These are phyloP conservation scores for Mactromeris polynyma DNA, from an alignment of 2,888 invertebrate species.

Conservation along the genomic window DNA sequence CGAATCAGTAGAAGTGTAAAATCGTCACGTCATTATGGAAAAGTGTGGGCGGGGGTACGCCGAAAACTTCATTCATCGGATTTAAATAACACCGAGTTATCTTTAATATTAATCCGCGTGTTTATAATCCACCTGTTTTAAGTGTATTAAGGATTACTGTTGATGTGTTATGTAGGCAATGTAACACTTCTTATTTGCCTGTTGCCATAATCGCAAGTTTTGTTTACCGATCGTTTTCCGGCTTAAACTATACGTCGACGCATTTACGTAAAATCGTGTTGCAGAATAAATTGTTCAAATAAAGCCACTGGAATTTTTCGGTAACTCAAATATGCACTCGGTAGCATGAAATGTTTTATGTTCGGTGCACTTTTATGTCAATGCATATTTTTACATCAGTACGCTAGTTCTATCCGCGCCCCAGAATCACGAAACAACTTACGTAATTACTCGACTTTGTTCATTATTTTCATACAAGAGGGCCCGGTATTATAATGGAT, in stretches of 20 bases:
- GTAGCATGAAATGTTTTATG: too few relatives aligned
- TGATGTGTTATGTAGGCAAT: not conserved
- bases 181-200: not conserved
- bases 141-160: not conserved
- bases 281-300: not conserved
- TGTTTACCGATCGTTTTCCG: not conserved
- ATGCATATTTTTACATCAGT: too few relatives aligned
- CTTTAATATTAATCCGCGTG: not conserved
- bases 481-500: too few relatives aligned
- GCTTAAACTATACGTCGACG: not conserved
- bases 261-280: not conserved
- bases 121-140: not conserved
- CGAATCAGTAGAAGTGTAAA: not conserved
- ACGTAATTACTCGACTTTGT: too few relatives aligned
- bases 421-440: too few relatives aligned
- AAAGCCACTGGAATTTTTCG: not conserved
- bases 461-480: too few relatives aligned
- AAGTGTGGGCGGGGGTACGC: not conserved
- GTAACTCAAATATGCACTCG: not conserved
- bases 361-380: too few relatives aligned
- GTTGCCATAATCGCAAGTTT: conserved; percentile 8
- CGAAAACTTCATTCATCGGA: not conserved
- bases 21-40: not conserved
- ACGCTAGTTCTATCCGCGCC: too few relatives aligned
- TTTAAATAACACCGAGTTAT: not conserved